phyloP scores from a whole-genome alignment of 2,888 invertebrate species.

The Andrena bucephala region DNA sequence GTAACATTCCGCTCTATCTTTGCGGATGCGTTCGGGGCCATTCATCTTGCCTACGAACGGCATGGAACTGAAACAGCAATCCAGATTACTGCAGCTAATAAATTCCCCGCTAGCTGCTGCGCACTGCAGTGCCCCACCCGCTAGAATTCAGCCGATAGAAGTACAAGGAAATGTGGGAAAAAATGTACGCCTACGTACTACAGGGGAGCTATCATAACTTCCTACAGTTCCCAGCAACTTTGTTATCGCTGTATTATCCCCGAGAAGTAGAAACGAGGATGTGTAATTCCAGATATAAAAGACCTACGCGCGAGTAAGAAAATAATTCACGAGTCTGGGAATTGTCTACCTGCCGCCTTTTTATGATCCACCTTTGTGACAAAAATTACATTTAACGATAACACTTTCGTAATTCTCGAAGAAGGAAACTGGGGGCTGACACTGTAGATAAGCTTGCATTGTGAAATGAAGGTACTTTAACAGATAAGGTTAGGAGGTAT shows the following conservation, averaged over 20 bases:
- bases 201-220: not conserved
- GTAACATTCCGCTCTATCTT: conserved; percentile 46
- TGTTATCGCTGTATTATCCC: not conserved
- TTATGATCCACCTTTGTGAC: not conserved
- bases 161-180: not conserved
- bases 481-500: not conserved
- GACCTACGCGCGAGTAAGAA: not conserved
- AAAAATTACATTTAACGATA: not conserved
- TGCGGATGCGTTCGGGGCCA: conserved; percentile 41
- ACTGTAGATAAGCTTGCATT: not conserved
- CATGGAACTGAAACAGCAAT: conserved; percentile 58
- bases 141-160: conserved; percentile 31
- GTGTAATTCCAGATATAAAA: not conserved
- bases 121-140: not conserved
- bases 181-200: not conserved
- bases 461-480: not conserved
- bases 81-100: conserved; percentile 61
- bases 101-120: conserved; percentile 41
- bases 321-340: conserved; percentile 6
- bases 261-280: not conserved
- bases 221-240: not conserved
- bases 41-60: conserved; percentile 52
- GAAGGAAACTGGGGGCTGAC: not conserved
- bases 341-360: not conserved
- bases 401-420: not conserved